Percentiles rank a stretch among this genome's conserved stretches.
These are phyloP conservation scores for Burhinus oedicnemus DNA, from an alignment of 2,113 vertebrate genomes.

Conservation along the genomic window DNA sequence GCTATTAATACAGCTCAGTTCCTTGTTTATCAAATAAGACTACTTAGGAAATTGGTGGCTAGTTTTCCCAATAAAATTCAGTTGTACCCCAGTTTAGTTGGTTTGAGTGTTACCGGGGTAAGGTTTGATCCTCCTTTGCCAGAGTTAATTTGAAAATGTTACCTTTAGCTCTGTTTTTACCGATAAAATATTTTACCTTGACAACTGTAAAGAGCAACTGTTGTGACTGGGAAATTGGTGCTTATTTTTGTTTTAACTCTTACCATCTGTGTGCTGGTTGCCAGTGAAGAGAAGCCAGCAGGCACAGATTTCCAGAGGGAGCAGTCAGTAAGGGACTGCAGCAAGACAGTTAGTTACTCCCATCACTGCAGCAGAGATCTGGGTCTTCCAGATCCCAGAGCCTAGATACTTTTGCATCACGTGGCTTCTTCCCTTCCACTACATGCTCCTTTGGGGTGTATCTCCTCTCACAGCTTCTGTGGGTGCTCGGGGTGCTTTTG, in stretches of 20 bases:
- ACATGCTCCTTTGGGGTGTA: background rate
- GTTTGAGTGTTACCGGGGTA: background rate
- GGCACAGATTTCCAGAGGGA: background rate
- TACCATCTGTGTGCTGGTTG: background rate
- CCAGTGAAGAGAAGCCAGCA: background rate
- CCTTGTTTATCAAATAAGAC: background rate
- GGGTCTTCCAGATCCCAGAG: background rate
- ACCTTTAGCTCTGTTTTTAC: background rate
- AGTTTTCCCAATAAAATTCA: background rate
- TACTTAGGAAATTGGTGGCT: background rate
- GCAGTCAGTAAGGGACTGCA: background rate
- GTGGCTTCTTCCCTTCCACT: background rate
- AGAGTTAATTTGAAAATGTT: background rate
- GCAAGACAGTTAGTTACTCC: background rate
- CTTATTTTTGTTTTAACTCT: background rate
- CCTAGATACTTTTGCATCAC: background rate
- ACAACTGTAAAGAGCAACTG: background rate
- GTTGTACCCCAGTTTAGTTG: background rate
- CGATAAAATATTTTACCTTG: background rate
- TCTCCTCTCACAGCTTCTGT: background rate
- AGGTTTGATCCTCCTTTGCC: background rate
- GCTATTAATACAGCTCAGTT: background rate
- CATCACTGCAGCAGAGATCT: background rate
- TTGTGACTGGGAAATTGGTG: background rate
- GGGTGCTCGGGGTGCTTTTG: background rate